These are phyloP conservation scores for Lucilia cuprina DNA, from an alignment of 1,140 invertebrate species.

Conservation along the genomic window DNA sequence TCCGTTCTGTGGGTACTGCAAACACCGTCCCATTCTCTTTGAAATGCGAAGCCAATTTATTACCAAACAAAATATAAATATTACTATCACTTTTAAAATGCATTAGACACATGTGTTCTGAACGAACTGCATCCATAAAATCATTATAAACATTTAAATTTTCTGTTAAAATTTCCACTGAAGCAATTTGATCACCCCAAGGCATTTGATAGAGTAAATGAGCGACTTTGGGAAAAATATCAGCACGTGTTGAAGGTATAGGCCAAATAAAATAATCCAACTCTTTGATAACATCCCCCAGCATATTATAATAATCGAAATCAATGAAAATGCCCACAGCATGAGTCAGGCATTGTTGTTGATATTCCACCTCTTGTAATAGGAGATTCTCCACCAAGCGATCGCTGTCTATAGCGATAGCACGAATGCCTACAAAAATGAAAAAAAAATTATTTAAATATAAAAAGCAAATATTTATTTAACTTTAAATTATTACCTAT, in stretches of 20 bases:
- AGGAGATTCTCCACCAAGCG: slow-evolving; percentile 52
- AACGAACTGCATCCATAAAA: slow-evolving; percentile 56
- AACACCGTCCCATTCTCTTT: slow-evolving; percentile 58
- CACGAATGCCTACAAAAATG: slow-evolving; percentile 48
- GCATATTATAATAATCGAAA: slow-evolving; percentile 48
- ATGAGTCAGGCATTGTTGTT: slow-evolving; percentile 54
- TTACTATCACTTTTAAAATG: slow-evolving; percentile 58
- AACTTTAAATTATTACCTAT: slow-evolving; percentile 44
- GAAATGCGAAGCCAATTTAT: slow-evolving; percentile 54
- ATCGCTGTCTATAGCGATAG: slow-evolving; percentile 48
- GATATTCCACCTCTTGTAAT: slow-evolving; percentile 57
- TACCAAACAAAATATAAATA: slow-evolving; percentile 57
- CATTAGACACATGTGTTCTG: slow-evolving; percentile 60
- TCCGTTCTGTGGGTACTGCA: slow-evolving; percentile 52
- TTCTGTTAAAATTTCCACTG: slow-evolving; percentile 57
- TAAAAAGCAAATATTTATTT: no score
- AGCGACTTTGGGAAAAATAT: slow-evolving; percentile 57
- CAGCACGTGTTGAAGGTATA: slow-evolving; percentile 46
- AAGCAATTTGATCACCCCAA: slow-evolving; percentile 59
- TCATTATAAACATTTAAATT: slow-evolving; percentile 57
- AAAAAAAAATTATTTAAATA: not conserved
- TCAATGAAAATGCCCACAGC: slow-evolving; percentile 57
- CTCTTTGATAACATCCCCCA: slow-evolving; percentile 52
- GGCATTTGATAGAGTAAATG: slow-evolving; percentile 60
- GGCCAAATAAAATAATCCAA: slow-evolving; percentile 61